These are phyloP conservation scores for Emys orbicularis DNA, from an alignment of 2,797 vertebrate species.

Conservation along the genomic window DNA sequence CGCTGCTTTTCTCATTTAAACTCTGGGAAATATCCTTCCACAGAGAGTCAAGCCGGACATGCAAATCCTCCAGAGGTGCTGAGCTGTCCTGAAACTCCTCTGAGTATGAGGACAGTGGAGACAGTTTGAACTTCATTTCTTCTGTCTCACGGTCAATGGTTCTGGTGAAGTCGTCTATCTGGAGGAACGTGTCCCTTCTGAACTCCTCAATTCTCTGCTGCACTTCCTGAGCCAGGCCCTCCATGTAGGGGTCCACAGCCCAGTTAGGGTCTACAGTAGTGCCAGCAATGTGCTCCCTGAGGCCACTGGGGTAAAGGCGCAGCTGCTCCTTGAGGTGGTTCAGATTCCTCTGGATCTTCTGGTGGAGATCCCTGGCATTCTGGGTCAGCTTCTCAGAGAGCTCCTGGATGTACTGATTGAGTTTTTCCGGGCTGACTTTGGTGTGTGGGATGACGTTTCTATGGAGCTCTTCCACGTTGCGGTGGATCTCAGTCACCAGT, in stretches of 20 bases:
- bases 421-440: conserved; percentile 53
- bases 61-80: conserved; percentile 64
- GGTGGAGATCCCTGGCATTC: conserved; percentile 74
- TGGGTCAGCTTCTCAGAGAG: conserved; percentile 74
- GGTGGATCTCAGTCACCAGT: conserved; percentile 81
- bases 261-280: neutral
- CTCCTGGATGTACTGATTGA: conserved; percentile 72
- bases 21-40: conserved; percentile 67
- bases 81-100: neutral
- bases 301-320: neutral
- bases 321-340: conserved; percentile 82
- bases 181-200: conserved; percentile 62
- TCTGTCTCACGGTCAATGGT: conserved; percentile 69
- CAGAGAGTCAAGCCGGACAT: conserved; percentile 75
- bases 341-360: conserved; percentile 81
- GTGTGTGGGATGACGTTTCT: conserved; percentile 47
- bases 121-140: conserved; percentile 74
- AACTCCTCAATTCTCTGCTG: conserved; percentile 79
- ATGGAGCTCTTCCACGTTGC: conserved; percentile 73
- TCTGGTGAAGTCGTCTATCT: conserved; percentile 72
- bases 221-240: conserved; percentile 84
- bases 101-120: conserved; percentile 4
- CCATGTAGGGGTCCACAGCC: conserved; percentile 72
- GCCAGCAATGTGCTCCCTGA: neutral
- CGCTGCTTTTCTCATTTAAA: conserved; percentile 24